These are phyloP conservation scores for Siphamia tubifer DNA, from an alignment of 2,113 vertebrate genomes.

Conservation along the genomic window DNA sequence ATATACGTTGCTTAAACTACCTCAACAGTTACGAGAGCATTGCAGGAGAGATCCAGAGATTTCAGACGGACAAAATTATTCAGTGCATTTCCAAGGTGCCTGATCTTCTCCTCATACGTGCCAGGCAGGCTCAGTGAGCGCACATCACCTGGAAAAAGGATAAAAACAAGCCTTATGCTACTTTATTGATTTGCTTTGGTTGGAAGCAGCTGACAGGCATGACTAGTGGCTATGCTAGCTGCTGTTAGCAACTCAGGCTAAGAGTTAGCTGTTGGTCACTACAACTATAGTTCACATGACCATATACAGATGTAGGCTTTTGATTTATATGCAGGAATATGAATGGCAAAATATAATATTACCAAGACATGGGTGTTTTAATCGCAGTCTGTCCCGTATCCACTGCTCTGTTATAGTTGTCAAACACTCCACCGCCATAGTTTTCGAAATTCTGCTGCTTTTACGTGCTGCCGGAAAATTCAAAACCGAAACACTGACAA, in stretches of 20 bases:
- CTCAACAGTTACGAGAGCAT: constrained; percentile 80
- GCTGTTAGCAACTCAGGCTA: background rate
- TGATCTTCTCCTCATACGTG: constrained; percentile 82
- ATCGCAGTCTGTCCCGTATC: constrained; percentile 73
- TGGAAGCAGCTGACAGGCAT: background rate
- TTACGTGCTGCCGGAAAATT: background rate
- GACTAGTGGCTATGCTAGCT: background rate
- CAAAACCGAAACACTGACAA: background rate
- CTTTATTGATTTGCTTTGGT: background rate
- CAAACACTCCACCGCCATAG: constrained; percentile 78
- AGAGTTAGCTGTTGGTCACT: background rate
- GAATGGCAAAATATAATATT: constrained; percentile 7
- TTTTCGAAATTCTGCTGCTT: constrained; percentile 61
- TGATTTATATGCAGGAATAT: fast-evolving
- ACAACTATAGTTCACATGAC: background rate
- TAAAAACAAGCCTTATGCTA: background rate
- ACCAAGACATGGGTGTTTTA: constrained; percentile 79
- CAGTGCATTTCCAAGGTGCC: constrained; percentile 77
- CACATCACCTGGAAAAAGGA: constrained; percentile 73
- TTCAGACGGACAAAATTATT: constrained; percentile 80
- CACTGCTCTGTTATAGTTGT: constrained; percentile 77
- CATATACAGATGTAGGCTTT: background rate
- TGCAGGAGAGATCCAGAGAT: constrained; percentile 81
- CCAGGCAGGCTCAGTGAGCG: constrained; percentile 81
- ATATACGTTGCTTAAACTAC: constrained; percentile 51